Conservation (phyloP, 1,140 invertebrate species). For the Anoplophora glabripennis region DNA sequence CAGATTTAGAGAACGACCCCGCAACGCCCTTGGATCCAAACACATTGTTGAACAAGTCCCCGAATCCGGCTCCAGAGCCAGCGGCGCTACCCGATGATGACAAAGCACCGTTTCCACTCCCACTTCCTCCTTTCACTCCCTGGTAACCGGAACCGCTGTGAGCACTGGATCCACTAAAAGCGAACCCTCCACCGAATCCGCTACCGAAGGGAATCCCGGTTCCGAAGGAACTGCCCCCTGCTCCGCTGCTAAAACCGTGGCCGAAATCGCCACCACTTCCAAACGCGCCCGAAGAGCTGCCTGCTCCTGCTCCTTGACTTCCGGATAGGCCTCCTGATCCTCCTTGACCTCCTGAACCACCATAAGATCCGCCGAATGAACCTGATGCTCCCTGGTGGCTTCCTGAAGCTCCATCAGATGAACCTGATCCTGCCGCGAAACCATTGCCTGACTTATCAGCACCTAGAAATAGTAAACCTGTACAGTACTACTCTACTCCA, state of each 20-base stretch:
- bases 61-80: neutral
- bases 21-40: neutral
- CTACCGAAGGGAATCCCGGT: neutral
- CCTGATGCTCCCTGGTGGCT: neutral
- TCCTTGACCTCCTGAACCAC: neutral
- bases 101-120: neutral
- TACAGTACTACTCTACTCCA: too few relatives aligned
- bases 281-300: neutral
- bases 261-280: neutral
- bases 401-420: neutral
- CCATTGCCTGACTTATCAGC: too few relatives aligned
- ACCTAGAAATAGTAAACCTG: too few relatives aligned
- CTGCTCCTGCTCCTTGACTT: neutral
- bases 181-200: neutral
- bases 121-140: constrained; percentile 3
- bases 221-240: neutral
- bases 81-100: neutral
- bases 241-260: neutral
- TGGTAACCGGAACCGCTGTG: neutral
- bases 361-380: neutral
- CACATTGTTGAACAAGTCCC: too few relatives aligned
- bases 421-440: too few relatives aligned
- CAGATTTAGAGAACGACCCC: neutral
- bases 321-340: neutral
- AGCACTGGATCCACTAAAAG: neutral